Evolutionary conservation across 2,888 invertebrate species (phyloP).

Genomic region (Drymonia ruficornis): DNA sequence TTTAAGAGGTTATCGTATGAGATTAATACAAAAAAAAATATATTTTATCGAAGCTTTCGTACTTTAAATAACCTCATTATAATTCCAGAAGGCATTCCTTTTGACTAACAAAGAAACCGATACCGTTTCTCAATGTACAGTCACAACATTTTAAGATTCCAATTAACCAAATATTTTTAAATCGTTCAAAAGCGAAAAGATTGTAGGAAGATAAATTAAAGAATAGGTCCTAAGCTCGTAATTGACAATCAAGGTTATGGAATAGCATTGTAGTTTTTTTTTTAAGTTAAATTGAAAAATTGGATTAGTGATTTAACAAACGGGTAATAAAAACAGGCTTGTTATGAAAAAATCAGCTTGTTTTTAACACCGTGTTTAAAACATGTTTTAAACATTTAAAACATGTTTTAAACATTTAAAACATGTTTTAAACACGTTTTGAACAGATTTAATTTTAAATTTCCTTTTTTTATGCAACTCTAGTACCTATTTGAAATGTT

Average conservation of each 20-base stretch:
- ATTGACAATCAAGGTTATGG: conserved; percentile 21
- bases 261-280: conserved; percentile 11
- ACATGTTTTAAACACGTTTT: too few relatives aligned
- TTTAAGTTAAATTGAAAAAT: conserved; percentile 62
- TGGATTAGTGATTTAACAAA: conserved; percentile 69
- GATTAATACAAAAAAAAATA: conserved; percentile 2
- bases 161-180: conserved; percentile 37
- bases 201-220: conserved; percentile 18
- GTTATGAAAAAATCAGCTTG: too few relatives aligned
- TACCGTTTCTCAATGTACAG: conserved; percentile 19
- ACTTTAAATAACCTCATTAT: conserved; percentile 10
- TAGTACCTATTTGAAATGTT: conserved; percentile 28
- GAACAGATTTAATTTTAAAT: too few relatives aligned
- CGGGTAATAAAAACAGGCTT: conserved; percentile 82
- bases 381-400: too few relatives aligned
- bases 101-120: conserved; percentile 27
- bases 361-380: too few relatives aligned
- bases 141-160: conserved; percentile 29
- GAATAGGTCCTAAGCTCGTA: conserved; percentile 9
- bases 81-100: conserved; percentile 19
- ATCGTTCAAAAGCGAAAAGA: conserved; percentile 20
- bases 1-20: conserved; percentile 16
- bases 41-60: conserved; percentile 6
- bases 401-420: too few relatives aligned
- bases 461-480: too few relatives aligned